These are phyloP conservation scores for Polymixis lichenea DNA, from an alignment of 2,888 invertebrate genomes.

Conservation along the genomic window DNA sequence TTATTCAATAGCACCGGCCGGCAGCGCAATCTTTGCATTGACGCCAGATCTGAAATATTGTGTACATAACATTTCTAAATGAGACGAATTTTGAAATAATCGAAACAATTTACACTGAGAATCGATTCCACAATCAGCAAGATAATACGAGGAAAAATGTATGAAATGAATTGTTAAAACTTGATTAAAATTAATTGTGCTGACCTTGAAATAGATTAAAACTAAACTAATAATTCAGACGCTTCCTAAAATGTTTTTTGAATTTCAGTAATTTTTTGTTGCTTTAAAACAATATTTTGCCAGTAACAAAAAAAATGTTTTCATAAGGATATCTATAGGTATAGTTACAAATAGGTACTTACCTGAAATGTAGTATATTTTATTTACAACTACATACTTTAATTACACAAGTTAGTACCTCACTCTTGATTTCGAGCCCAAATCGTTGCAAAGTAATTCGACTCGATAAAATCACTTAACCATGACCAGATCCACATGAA, in stretches of 20 bases:
- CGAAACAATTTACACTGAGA: conserved; percentile 7
- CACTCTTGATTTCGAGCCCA: not conserved
- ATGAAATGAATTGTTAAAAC: conserved; percentile 20
- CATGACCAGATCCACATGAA: not conserved
- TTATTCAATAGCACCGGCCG: conserved; percentile 37
- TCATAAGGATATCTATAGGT: not conserved
- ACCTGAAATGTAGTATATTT: not conserved
- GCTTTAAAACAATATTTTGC: not conserved
- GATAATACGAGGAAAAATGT: conserved; percentile 51
- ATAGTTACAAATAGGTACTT: not conserved
- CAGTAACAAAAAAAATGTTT: not conserved
- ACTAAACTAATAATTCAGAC: not conserved
- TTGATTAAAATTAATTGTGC: conserved; percentile 43
- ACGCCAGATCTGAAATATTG: conserved; percentile 31
- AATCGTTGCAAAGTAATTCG: not conserved
- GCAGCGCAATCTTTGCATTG: conserved; percentile 31
- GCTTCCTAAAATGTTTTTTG: conserved; percentile 6
- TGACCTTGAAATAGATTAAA: conserved; percentile 40
- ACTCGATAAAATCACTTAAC: not conserved
- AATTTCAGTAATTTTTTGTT: not conserved
- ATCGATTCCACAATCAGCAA: conserved; percentile 20
- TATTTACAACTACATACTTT: not conserved
- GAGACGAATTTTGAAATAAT: conserved; percentile 22
- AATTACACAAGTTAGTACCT: not conserved
- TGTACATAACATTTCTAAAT: conserved; percentile 28